phyloP scores from a whole-genome alignment of 2,888 invertebrate genomes.

The Nemapogon koenigi region DNA sequence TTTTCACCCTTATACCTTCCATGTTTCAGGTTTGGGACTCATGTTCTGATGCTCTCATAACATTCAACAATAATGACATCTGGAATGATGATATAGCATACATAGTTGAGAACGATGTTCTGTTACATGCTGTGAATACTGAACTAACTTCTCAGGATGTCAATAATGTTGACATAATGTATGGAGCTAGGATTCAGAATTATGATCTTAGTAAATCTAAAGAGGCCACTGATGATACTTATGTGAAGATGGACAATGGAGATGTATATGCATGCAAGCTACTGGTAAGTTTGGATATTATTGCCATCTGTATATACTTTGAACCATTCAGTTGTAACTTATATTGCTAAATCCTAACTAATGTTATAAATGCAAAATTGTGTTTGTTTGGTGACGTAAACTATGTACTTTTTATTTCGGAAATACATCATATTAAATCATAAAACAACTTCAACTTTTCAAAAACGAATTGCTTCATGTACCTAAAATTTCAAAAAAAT shows the following conservation, averaged over 20 bases:
- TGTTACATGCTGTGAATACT: conserved; percentile 75
- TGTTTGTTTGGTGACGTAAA: too few relatives aligned
- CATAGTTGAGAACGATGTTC: conserved; percentile 93
- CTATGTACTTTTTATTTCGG: too few relatives aligned
- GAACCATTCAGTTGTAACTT: too few relatives aligned
- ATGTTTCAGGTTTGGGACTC: conserved; percentile 89
- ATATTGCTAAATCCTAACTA: too few relatives aligned
- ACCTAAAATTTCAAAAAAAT: too few relatives aligned
- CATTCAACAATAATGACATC: conserved; percentile 77
- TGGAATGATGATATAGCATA: conserved; percentile 81
- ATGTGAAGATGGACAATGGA: conserved; percentile 70
- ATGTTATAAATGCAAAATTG: too few relatives aligned
- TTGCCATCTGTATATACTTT: too few relatives aligned
- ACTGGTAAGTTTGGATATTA: conserved; percentile 69
- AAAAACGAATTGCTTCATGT: too few relatives aligned
- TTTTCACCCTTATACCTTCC: conserved; percentile 19
- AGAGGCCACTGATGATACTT: conserved; percentile 28
- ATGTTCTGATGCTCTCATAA: conserved; percentile 86
- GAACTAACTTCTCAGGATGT: conserved; percentile 54
- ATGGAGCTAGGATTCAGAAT: conserved; percentile 72
- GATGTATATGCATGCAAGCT: conserved; percentile 69
- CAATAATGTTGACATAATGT: conserved; percentile 69
- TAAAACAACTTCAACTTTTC: too few relatives aligned
- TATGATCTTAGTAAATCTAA: conserved; percentile 61
- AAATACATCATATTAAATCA: too few relatives aligned